Evolutionary conservation across 2,888 invertebrate species (phyloP).

Genomic region (Acrobasis repandana): DNA sequence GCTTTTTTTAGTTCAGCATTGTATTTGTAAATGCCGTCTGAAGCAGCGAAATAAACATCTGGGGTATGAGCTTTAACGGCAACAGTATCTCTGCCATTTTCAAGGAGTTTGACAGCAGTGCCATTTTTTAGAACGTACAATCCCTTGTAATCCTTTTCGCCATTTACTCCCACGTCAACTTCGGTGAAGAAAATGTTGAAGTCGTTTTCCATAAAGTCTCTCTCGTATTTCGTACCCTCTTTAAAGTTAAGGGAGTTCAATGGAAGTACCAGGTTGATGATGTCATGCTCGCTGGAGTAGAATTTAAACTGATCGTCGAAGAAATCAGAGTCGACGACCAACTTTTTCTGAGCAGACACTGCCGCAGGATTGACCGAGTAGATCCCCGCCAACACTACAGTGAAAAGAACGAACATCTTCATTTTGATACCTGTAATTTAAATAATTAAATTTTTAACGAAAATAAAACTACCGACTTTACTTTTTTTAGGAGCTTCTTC

Average conservation of each 20-base stretch:
- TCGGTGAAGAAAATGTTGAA: constrained; percentile 41
- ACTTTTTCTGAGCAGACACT: constrained; percentile 36
- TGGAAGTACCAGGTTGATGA: constrained; percentile 45
- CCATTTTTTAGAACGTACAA: constrained; percentile 43
- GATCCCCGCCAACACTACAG: constrained; percentile 36
- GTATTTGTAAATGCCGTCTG: constrained; percentile 54
- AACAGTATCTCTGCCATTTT: constrained; percentile 47
- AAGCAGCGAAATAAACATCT: constrained; percentile 50
- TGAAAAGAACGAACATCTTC: constrained; percentile 32
- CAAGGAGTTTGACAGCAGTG: constrained; percentile 42
- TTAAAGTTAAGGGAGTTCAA: constrained; percentile 42
- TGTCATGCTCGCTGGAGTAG: constrained; percentile 45
- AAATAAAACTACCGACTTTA: too few species aligned
- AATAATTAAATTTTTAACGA: neutral
- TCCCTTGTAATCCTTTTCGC: constrained; percentile 45
- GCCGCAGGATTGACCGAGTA: constrained; percentile 30
- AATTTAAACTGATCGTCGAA: constrained; percentile 39
- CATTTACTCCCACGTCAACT: constrained; percentile 41
- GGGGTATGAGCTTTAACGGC: constrained; percentile 42
- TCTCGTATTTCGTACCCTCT: constrained; percentile 24
- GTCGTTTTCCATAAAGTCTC: constrained; percentile 25
- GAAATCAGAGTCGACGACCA: constrained; percentile 39
- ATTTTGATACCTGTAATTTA: constrained; percentile 27
- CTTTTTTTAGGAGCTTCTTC: too few species aligned
- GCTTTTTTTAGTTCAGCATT: constrained; percentile 40